phyloP scores from a whole-genome alignment of 2,797 vertebrate species.

The Echeneis naucrates region DNA sequence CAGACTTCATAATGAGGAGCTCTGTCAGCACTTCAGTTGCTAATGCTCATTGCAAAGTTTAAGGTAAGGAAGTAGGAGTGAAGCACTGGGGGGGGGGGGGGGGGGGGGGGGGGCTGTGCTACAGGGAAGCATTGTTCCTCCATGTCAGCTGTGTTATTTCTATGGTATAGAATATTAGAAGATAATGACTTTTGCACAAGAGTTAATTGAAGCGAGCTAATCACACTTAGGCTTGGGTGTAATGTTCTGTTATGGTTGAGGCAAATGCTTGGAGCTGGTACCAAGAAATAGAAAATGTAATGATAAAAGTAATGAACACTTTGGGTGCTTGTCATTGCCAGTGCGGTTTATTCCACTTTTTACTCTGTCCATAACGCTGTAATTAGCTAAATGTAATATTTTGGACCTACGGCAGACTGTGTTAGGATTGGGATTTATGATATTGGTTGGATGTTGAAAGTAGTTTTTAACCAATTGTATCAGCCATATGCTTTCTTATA shows the following conservation, averaged over 20 bases:
- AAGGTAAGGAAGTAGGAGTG: conserved; percentile 34
- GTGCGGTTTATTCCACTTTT: neutral
- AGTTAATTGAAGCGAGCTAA: neutral
- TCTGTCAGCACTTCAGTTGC: conserved; percentile 50
- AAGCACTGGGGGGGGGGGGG: neutral
- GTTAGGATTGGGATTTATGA: neutral
- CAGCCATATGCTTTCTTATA: neutral
- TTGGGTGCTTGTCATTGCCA: neutral
- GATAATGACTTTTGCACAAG: conserved; percentile 17
- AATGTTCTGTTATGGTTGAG: neutral
- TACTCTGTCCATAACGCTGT: neutral
- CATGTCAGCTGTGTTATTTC: conserved; percentile 8
- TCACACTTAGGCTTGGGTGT: neutral
- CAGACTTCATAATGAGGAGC: conserved; percentile 49
- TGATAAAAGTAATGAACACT: neutral
- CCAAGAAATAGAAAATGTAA: neutral
- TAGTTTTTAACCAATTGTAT: neutral
- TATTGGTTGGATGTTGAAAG: neutral
- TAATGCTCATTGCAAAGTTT: conserved; percentile 36
- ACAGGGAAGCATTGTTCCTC: neutral
- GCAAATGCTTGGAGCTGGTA: neutral
- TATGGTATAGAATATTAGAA: neutral
- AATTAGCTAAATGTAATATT: neutral
- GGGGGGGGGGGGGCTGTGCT: neutral
- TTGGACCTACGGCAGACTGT: neutral